Conservation (phyloP, 2,113 vertebrate species). For the Tympanuchus pallidicinctus region DNA sequence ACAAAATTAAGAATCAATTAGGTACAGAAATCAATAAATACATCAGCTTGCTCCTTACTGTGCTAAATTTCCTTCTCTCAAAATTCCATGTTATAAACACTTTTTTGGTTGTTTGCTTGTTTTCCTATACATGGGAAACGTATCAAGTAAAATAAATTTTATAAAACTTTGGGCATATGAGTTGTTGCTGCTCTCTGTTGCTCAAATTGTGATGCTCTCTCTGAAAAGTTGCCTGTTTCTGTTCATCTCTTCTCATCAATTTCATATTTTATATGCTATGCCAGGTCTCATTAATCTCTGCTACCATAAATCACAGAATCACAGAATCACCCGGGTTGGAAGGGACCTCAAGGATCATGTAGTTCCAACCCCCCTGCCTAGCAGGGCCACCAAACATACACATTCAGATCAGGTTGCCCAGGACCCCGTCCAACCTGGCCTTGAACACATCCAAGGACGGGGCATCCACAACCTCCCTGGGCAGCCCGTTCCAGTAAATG, state of each 20-base stretch:
- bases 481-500: no score
- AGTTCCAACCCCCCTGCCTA: no score
- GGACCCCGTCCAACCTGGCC: no score
- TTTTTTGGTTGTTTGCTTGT: background rate
- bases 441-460: no score
- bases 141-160: background rate
- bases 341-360: no score
- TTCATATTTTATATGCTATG: background rate
- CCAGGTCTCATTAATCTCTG: background rate
- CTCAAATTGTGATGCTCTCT: background rate
- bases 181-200: background rate
- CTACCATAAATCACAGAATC: background rate
- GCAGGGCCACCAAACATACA: no score
- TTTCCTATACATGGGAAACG: background rate
- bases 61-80: background rate
- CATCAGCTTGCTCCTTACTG: background rate
- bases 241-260: background rate
- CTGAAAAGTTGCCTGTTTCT: background rate
- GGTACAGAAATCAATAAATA: background rate
- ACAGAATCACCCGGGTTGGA: no score
- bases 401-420: no score
- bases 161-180: background rate
- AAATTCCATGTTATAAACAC: background rate
- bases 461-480: no score
- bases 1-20: background rate